Evolutionary conservation across 2,113 vertebrate species (phyloP), one percentile per base, ranked within the genome.

Genomic region (Cololabis saira): DNA sequence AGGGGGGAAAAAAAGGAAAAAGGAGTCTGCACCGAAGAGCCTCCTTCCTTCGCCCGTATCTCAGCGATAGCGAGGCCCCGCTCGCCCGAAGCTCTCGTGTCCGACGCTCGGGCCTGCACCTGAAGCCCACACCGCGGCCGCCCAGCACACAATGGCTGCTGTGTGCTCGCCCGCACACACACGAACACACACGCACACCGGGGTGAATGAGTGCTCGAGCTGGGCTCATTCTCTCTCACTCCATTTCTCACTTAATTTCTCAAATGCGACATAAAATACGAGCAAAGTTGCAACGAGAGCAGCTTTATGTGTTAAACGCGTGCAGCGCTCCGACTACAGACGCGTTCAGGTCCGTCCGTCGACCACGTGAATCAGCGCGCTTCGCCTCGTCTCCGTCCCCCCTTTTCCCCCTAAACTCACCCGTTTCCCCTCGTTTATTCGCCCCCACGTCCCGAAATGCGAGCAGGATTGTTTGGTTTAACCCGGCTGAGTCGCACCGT

Each of bases 401-500:
- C 33, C 1, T 37, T 3, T 11, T 37, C 33, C 10, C 10, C 10
- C 11, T 63, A 53, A 66, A 78, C 88, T 83, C 78, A 85, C 88
- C 89, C 76, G 60, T 60, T 14, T 12, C 12, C 30, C 1, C 61
- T 64, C 41, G 40, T 61, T 49, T 61, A 24, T 61, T n/a, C 61
- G 71, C 50, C 71, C 78, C 71, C 80, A 69, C 5, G 55, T 62
- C 63, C 27, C 42, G 45, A 54, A 88, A 70, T 78, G 60, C 52
- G 66, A 76, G 59, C 71, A 44, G 72, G 81, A 78, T 70, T 80
- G 67, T 78, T 85, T 72, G 78, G 78, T 61, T 74, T 65, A 81
- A 87, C 72, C 74, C 74, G 51, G 70, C 56, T 82, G 80, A 81
- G 50, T 72, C 78, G 70, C 68, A 68, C 71, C 84, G 84, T 80